Evolutionary conservation across 2,113 vertebrate species (phyloP).

Genomic region (Cnemophilus loriae): DNA sequence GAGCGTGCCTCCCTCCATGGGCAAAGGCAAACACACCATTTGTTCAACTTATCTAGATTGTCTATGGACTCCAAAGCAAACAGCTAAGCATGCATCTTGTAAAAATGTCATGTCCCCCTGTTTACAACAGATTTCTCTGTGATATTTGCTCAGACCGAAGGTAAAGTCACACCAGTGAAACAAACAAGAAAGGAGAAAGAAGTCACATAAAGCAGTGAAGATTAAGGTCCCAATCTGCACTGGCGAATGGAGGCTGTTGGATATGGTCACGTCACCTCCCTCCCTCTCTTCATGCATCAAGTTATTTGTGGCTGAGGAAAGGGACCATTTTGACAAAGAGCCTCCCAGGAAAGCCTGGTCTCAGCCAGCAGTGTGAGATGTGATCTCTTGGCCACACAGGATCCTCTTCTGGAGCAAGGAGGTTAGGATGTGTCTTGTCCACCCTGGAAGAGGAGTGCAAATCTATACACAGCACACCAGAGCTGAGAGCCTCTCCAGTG

Average conservation of each 20-base stretch:
- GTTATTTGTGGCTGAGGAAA: background rate
- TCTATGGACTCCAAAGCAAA: conserved; percentile 46
- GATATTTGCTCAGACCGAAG: conserved; percentile 53
- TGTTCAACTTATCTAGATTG: background rate
- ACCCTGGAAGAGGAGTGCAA: background rate
- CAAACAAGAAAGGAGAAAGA: conserved; percentile 48
- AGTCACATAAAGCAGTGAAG: conserved; percentile 29
- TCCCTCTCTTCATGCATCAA: background rate
- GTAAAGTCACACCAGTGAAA: conserved; percentile 29
- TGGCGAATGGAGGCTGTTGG: background rate
- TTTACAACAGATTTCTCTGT: conserved; percentile 49
- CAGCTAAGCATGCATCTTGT: conserved; percentile 27
- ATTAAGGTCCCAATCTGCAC: background rate
- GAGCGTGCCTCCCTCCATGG: background rate
- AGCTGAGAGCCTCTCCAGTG: background rate
- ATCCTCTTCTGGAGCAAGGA: background rate
- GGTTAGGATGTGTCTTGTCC: background rate
- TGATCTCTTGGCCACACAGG: background rate
- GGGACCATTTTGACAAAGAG: background rate
- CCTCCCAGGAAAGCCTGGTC: background rate
- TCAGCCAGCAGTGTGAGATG: background rate
- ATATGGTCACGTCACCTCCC: accelerated
- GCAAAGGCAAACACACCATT: conserved; percentile 4
- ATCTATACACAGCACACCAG: background rate
- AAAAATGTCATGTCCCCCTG: conserved; percentile 41